Base-by-base conservation (phyloP, 2,888 invertebrate genomes). In the Dione juno region DNA sequence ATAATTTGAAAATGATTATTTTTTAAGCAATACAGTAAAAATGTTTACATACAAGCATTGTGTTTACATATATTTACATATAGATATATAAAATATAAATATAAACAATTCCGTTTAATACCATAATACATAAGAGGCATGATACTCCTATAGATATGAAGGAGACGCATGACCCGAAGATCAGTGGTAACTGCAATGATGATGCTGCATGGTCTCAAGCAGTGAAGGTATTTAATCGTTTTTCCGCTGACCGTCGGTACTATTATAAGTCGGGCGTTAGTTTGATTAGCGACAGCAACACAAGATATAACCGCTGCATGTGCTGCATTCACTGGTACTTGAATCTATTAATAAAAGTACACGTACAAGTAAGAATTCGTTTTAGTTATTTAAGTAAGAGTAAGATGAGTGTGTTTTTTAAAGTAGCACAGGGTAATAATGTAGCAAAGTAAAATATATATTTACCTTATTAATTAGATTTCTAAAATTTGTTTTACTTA, bases 181-280 rank as follows among this genome's bases (percentile, higher is more conserved):
- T 92, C 88, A 7, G 95, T 91, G 45, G 95, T 95, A 68, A 97
- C 93, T 0, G 96, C 94, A 50, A 96, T 85, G 69, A 96, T 93
- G 7, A 96, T 94, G 76, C 95, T 95, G 28, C 94, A 89, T 0
- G 96, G 96, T 53, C 94, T 88, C 82, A 95, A 94, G 71, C 94
- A 93, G 35, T 95, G 93, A 54, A 96, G 87, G 61, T 94, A 84
- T 75, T 93, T 92, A 3, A 95, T 95, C 0, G 96, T 95, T 74
- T 92, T 82, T 0, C 94, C 94, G 6, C 92, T 90, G 7, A 95
- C 95, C 0, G 96, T 95, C 1, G 95, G 94, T 3, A 95, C 88
- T 53, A 96, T 86, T 69, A 96, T 95, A 0, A 95, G 94, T 0
- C 79, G 76, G 0, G 88, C 82, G 1, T 82, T 77, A 0, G 75